These are phyloP conservation scores for Aselliscus stoliczkanus DNA, from an alignment of 2,797 vertebrate species.

Conservation along the genomic window DNA sequence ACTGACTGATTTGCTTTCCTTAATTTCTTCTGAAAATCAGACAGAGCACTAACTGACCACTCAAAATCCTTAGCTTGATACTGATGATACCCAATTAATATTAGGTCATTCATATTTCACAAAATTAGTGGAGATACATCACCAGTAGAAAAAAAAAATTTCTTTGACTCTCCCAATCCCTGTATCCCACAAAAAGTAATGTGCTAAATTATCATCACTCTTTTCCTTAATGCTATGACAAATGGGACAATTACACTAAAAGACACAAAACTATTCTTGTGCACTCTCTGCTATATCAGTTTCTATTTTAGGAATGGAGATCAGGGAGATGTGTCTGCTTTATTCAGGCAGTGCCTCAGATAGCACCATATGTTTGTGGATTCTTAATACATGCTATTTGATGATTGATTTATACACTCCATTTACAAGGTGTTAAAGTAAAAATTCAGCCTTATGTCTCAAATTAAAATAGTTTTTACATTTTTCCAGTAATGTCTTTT, in stretches of 20 bases:
- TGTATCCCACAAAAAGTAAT: neutral
- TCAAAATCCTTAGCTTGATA: neutral
- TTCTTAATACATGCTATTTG: neutral
- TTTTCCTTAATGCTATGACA: neutral
- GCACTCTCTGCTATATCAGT: neutral
- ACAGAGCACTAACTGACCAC: neutral
- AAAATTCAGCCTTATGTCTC: neutral
- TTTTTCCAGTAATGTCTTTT: slow-evolving; percentile 17
- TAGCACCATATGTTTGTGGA: neutral
- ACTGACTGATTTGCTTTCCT: neutral
- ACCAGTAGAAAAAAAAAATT: neutral
- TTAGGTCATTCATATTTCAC: neutral
- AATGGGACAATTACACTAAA: neutral
- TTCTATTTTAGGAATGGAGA: neutral
- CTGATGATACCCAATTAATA: neutral
- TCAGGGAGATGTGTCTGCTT: neutral
- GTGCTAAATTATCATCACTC: neutral
- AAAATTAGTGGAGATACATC: neutral
- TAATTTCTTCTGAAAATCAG: slow-evolving; percentile 25
- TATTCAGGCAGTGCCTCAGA: neutral
- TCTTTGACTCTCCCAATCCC: neutral
- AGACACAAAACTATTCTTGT: neutral
- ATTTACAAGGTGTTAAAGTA: slow-evolving; percentile 40
- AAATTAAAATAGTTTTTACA: neutral
- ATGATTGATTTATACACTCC: slow-evolving; percentile 23